A percentile compares a stretch with the other conserved stretches of the same genome.
These are phyloP conservation scores for Axea sp. DNA, from an alignment of 2,888 invertebrate species.

Conservation along the genomic window DNA sequence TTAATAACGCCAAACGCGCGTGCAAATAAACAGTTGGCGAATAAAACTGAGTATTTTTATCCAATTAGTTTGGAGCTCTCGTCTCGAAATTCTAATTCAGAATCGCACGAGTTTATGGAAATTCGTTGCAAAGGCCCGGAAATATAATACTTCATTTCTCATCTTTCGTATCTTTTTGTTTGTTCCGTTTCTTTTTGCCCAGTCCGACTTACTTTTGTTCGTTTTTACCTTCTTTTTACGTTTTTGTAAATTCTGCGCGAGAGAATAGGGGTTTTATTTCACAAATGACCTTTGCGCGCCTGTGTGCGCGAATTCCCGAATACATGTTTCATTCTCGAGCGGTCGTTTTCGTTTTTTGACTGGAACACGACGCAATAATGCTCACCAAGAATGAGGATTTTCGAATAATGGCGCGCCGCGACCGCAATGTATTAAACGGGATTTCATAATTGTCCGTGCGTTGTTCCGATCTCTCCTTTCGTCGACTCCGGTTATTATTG, in stretches of 20 bases:
- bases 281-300: slow-evolving; percentile 53
- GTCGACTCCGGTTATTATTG: slow-evolving; percentile 37
- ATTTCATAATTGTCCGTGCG: slow-evolving; percentile 58
- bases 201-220: slow-evolving; percentile 42
- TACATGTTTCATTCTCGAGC: slow-evolving; percentile 56
- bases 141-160: slow-evolving; percentile 58
- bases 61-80: slow-evolving; percentile 42
- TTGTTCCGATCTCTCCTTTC: slow-evolving; percentile 18
- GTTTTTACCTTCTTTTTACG: slow-evolving; percentile 7
- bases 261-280: slow-evolving; percentile 56
- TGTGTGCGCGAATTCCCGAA: slow-evolving; percentile 44
- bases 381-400: slow-evolving; percentile 57
- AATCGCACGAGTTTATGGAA: slow-evolving; percentile 50
- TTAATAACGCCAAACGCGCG: slow-evolving; percentile 11
- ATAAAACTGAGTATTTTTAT: slow-evolving; percentile 41
- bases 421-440: slow-evolving; percentile 56
- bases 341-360: slow-evolving; percentile 50
- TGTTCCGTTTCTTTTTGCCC: slow-evolving; percentile 5
- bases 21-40: slow-evolving; percentile 27
- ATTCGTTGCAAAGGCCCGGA: slow-evolving; percentile 50
- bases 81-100: slow-evolving; percentile 48
- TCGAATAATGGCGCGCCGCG: slow-evolving; percentile 46
- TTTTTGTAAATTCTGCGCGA: slow-evolving; percentile 47
- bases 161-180: slow-evolving; percentile 38
- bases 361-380: slow-evolving; percentile 60